phyloP scores from a whole-genome alignment of 2,888 invertebrate species.

The Leuctra nigra region DNA sequence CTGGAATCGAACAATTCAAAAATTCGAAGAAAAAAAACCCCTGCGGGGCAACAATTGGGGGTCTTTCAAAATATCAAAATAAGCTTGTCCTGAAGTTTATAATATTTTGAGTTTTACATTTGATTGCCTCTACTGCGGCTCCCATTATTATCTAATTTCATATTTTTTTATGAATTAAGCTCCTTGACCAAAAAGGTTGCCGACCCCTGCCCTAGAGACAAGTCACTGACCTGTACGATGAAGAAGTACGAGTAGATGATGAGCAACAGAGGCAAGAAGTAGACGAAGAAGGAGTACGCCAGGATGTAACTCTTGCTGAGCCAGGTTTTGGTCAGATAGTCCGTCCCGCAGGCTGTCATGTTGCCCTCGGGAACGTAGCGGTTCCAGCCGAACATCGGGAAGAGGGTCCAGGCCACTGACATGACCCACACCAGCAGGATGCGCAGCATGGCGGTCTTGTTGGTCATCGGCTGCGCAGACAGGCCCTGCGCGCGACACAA shows the following conservation, averaged over 20 bases:
- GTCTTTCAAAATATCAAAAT: too few relatives aligned
- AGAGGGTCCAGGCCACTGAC: conserved; percentile 70
- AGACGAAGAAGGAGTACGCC: conserved; percentile 70
- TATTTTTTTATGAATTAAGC: too few relatives aligned
- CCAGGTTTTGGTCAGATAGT: conserved; percentile 71
- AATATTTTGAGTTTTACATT: too few relatives aligned
- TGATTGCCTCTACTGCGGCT: too few relatives aligned
- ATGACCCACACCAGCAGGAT: conserved; percentile 75
- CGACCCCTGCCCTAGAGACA: background rate
- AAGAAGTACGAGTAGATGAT: conserved; percentile 86
- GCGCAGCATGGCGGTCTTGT: conserved; percentile 68
- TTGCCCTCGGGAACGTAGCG: conserved; percentile 90
- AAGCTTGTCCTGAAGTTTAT: too few relatives aligned
- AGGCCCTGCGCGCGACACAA: conserved; percentile 49
- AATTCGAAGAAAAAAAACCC: too few relatives aligned
- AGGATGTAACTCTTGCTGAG: conserved; percentile 72
- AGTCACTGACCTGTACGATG: conserved; percentile 70
- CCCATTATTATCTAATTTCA: too few relatives aligned
- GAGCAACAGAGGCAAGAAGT: conserved; percentile 65
- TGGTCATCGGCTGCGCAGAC: conserved; percentile 76
- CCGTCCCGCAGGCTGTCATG: conserved; percentile 89
- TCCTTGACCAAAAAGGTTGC: too few relatives aligned
- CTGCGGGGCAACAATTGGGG: too few relatives aligned
- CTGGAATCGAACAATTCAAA: too few relatives aligned
- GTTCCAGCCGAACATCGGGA: conserved; percentile 84